Conservation (phyloP, 1,140 invertebrate genomes). For the Bombus pascuorum region DNA sequence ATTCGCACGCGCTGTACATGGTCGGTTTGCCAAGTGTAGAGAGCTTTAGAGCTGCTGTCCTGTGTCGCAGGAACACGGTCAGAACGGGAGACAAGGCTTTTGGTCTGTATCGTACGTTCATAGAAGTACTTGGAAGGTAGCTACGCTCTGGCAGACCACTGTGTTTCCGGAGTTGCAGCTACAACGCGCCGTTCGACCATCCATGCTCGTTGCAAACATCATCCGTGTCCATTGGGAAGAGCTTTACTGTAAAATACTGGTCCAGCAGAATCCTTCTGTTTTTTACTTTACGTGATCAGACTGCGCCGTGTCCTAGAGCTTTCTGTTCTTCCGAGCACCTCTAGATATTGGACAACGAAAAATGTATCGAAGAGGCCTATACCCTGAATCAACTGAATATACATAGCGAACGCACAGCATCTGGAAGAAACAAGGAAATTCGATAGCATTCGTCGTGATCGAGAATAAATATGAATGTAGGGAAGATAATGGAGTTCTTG, state of each 20-base stretch:
- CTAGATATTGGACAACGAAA: not conserved
- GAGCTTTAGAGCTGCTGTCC: conserved; percentile 25
- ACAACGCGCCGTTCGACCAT: conserved; percentile 35
- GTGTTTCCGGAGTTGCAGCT: conserved; percentile 45
- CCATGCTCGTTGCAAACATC: conserved; percentile 40
- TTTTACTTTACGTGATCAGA: not conserved
- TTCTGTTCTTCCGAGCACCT: not conserved
- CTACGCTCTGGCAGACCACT: not conserved
- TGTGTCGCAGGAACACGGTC: conserved; percentile 7
- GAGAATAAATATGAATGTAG: not conserved
- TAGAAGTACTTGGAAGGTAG: conserved; percentile 27
- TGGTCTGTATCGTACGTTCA: conserved; percentile 35
- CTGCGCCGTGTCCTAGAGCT: not conserved
- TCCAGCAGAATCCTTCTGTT: not conserved
- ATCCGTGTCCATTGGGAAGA: conserved; percentile 10
- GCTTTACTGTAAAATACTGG: conserved; percentile 48
- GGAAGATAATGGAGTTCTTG: not conserved
- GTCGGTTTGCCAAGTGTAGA: not conserved
- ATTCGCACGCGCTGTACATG: conserved; percentile 4
- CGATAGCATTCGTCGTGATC: not conserved
- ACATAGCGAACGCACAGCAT: not conserved
- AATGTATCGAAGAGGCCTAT: not conserved
- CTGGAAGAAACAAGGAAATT: not conserved
- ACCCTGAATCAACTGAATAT: not conserved
- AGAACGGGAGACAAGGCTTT: conserved; percentile 30